Conservation (phyloP, 2,797 vertebrate genomes). For the Acestrorhynchus altus region DNA sequence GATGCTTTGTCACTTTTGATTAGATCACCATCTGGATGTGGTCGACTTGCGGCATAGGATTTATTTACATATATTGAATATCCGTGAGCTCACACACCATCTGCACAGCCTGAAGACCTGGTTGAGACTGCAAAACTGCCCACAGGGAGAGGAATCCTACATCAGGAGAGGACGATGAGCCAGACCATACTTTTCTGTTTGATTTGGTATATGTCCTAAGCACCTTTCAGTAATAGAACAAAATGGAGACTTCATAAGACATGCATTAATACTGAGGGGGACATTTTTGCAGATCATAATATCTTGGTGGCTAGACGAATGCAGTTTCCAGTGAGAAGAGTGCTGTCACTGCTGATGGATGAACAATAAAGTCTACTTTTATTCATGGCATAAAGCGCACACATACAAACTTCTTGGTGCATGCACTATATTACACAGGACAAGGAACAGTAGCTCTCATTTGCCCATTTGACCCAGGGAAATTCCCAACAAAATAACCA, state of each 20-base stretch:
- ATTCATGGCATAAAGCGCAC: background rate
- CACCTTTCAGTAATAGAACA: slow-evolving; percentile 7
- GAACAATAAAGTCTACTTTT: background rate
- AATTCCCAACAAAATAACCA: slow-evolving; percentile 15
- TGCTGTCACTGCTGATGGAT: slow-evolving; percentile 5
- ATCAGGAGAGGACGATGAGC: background rate
- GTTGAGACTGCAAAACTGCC: background rate
- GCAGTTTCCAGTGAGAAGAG: background rate
- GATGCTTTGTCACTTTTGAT: slow-evolving; percentile 79
- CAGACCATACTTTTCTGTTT: slow-evolving; percentile 24
- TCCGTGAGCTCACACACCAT: slow-evolving; percentile 57
- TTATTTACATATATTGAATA: slow-evolving; percentile 66
- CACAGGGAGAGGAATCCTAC: background rate
- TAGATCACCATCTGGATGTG: slow-evolving; percentile 80
- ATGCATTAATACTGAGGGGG: slow-evolving; percentile 40
- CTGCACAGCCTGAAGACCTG: slow-evolving; percentile 39
- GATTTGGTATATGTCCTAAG: slow-evolving; percentile 24
- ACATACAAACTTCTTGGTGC: background rate
- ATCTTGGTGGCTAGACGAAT: slow-evolving; percentile 30
- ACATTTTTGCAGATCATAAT: slow-evolving; percentile 56
- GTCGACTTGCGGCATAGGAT: slow-evolving; percentile 75
- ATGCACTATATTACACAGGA: background rate
- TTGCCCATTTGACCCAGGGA: slow-evolving; percentile 12
- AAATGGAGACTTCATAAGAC: slow-evolving; percentile 26
- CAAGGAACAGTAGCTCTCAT: background rate